Base-by-base conservation (phyloP, 2,797 vertebrate genomes). In the Cyclopterus lumpus region DNA sequence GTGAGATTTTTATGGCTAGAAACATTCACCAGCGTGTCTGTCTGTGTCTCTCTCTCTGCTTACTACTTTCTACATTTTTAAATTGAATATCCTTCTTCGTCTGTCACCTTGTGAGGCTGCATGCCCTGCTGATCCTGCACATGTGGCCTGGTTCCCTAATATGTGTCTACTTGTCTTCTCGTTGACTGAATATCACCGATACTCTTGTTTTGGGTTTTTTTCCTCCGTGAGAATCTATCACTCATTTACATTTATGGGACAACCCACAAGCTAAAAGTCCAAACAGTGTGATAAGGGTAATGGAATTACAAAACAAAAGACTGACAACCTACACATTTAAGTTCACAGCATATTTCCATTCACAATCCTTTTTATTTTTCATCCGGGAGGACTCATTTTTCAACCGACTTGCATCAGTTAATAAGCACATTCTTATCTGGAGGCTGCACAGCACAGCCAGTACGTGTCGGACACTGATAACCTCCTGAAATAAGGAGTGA, bases 361-460 rank as follows among this genome's bases (percentile, higher is more conserved):
- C 32, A 59, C 34, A 71, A 54, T 62, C 24, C 40, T 16, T 53
- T 48, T 10, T 12, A 12, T 51, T 49, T 53, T 67, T 63, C 26
- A 57, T 70, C 38, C 5, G 34, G 26, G 26, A 60, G 55, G n/a
- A 66, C 36, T 12, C 6, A 30, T 53, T 70, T 60, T 61, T 38
- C 26, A 75, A 75, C 57, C 28, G 8, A 26, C 77, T 73, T 38
- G 22, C 73, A 85, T 79, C 86, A 18, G 84, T 89, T 90, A 80
- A 73, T 67, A 74, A 77, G 65, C 68, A 67, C 32, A n/a, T 78
- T 78, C 74, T 91, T 90, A 92, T 93, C 91, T 83, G 40, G n/a
- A 73, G 49, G 58, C 77, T 67, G 74, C 89, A 91, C 79, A 81
- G 74, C 38, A 71, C 46, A 55, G 60, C 86, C 88, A 71, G 81